Percentiles rank a stretch among this genome's conserved stretches.
These are phyloP conservation scores for Penaeus monodon DNA, from an alignment of 2,888 invertebrate species.

Conservation along the genomic window DNA sequence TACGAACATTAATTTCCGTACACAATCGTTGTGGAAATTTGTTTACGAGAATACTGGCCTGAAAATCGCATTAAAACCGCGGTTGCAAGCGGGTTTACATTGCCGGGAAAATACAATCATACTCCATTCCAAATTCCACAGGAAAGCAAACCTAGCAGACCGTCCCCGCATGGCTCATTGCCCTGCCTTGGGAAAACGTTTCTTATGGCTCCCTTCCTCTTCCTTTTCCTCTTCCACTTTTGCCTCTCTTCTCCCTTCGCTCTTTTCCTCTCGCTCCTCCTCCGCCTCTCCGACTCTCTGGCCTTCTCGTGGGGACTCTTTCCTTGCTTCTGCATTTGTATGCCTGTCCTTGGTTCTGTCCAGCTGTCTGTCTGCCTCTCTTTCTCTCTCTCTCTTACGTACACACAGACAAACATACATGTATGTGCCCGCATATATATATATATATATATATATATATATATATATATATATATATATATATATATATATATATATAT, in stretches of 20 bases:
- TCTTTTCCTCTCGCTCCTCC: not conserved
- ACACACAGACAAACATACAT: not conserved
- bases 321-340: not conserved
- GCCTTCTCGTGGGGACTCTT: no score
- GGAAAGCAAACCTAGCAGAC: slow-evolving; percentile 35
- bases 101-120: slow-evolving; percentile 35
- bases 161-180: slow-evolving; percentile 33
- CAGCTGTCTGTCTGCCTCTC: no score
- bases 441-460: slow-evolving; percentile 5
- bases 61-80: slow-evolving; percentile 60
- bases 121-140: slow-evolving; percentile 52
- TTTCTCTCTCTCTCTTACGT: not conserved
- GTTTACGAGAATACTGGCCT: slow-evolving; percentile 55
- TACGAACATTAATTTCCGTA: slow-evolving; percentile 57
- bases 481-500: no score
- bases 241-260: no score
- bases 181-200: slow-evolving; percentile 7
- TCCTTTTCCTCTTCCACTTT: no score
- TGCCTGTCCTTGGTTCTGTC: not conserved
- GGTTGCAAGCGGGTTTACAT: slow-evolving; percentile 50
- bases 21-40: slow-evolving; percentile 54
- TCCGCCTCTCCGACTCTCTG: not conserved
- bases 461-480: not conserved
- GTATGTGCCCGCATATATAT: not conserved
- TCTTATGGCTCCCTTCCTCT: slow-evolving; percentile 20